Evolutionary conservation across 2,888 invertebrate genomes (phyloP).

Genomic region (Melinaea marsaeus): DNA sequence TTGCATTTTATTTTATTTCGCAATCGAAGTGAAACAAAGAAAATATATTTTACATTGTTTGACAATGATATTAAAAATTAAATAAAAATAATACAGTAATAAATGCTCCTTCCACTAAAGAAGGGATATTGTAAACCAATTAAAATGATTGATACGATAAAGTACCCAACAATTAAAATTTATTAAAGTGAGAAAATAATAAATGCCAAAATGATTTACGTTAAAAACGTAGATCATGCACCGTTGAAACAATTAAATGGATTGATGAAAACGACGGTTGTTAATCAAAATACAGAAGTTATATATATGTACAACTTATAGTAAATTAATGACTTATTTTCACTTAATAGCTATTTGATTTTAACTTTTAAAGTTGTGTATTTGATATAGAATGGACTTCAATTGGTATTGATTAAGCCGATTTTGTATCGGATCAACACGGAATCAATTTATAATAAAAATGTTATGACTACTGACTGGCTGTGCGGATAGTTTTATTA

Average conservation of each 20-base stretch:
- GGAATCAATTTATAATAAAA: constrained; percentile 16
- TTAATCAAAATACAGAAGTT: constrained; percentile 6
- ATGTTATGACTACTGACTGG: constrained; percentile 6
- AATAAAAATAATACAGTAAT: constrained; percentile 13
- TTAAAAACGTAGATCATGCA: constrained; percentile 5
- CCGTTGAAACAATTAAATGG: constrained; percentile 11
- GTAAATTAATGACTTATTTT: too few species aligned
- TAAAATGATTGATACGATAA: constrained; percentile 54
- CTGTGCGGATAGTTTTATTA: not conserved
- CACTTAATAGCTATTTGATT: not conserved
- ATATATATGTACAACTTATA: not conserved
- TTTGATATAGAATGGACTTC: not conserved
- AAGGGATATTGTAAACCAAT: constrained; percentile 42
- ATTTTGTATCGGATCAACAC: constrained; percentile 2
- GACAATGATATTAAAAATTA: constrained; percentile 4
- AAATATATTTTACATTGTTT: not conserved
- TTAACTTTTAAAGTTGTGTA: too few species aligned
- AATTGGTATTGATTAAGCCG: constrained; percentile 10
- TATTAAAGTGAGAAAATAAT: constrained; percentile 16
- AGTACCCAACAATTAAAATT: constrained; percentile 15
- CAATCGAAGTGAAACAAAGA: too few species aligned
- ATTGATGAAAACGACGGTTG: constrained; percentile 9
- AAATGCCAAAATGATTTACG: constrained; percentile 12
- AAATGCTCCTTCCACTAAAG: constrained; percentile 16
- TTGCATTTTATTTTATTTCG: too few species aligned